Evolutionary conservation across 2,888 invertebrate species (phyloP), one percentile per base, ranked within the genome.

Genomic region (Mythimna lalbum): DNA sequence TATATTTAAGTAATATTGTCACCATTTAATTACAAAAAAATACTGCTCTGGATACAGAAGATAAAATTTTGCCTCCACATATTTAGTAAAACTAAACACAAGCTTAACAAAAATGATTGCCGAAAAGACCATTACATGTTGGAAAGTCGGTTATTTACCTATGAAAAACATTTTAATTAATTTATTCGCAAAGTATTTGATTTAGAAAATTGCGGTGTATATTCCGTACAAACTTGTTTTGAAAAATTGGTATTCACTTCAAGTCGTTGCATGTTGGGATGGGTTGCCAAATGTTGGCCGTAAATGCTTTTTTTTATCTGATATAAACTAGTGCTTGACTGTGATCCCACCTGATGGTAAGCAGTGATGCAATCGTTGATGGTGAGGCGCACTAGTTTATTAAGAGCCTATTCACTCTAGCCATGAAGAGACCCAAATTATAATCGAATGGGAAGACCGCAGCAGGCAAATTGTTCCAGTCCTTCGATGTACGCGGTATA

Each of bases 141-240:
- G 12, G 52, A 52, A 52, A 12, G 4, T 14, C n/a, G 14, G 7
- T 56, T 43, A 19, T 53, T 23, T n/a, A 36, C n/a, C n/a, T n/a
- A n/a, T 14, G 19, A 55, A 52, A 66, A 70, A 19, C 12, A 21
- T 52, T 56, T 50, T 47, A 10, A 14, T 23, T 36, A 49, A 70
- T 55, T 66, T 10, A 31, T 67, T 67, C 23, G 5, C 17, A 36
- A 67, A 52, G 23, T 61, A 47, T 27, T 57, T 56, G 50, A 50
- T 21, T 10, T 33, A 52, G 47, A 57, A 36, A 63, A 50, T 23
- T n/a, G 50, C 19, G 12, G 43, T 47, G 27, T 69, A 72, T 64
- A 64, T 53, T 62, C 1, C 6, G 9, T 60, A n/a, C 9, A 52
- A 57, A 63, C 19, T 27, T 55, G n/a, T 56, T 36, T 27, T 53